A percentile compares a stretch with the other conserved stretches of the same genome.
These are phyloP conservation scores for Aethina tumida DNA, from an alignment of 1,140 invertebrate genomes.

Conservation along the genomic window DNA sequence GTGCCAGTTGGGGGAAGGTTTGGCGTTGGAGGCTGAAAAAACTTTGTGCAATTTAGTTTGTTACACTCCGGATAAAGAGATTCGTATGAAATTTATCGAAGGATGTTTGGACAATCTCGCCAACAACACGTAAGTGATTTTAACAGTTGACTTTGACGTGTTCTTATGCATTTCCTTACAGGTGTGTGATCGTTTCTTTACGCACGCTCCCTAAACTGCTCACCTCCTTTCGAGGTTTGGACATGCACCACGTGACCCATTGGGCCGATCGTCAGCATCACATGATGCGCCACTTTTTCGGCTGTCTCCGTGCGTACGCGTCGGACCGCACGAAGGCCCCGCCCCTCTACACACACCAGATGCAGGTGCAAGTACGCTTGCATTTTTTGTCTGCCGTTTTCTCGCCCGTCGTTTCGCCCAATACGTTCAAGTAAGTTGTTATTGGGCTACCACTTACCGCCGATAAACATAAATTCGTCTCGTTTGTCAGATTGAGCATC, in stretches of 20 bases:
- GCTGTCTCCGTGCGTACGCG: constrained; percentile 59
- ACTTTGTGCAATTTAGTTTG: constrained; percentile 80
- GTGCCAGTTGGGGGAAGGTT: constrained; percentile 73
- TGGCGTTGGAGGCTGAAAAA: constrained; percentile 85
- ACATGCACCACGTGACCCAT: constrained; percentile 70
- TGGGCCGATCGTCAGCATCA: constrained; percentile 84
- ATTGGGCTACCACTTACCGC: not conserved
- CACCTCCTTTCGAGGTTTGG: constrained; percentile 76
- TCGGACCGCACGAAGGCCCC: constrained; percentile 29
- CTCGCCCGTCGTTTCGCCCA: constrained; percentile 80
- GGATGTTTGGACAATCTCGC: constrained; percentile 86
- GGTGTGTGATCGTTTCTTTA: constrained; percentile 81
- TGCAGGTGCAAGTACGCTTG: constrained; percentile 80
- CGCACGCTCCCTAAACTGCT: constrained; percentile 82
- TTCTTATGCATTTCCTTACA: constrained; percentile 27
- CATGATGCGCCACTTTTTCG: constrained; percentile 90
- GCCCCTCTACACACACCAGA: constrained; percentile 69
- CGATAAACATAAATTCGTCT: not conserved
- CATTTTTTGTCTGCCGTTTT: constrained; percentile 89
- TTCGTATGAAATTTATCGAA: constrained; percentile 90
- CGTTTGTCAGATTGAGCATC: constrained; percentile 55
- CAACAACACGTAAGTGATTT: constrained; percentile 54
- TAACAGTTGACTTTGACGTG: not conserved
- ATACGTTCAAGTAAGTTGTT: constrained; percentile 59
- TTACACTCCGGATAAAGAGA: constrained; percentile 77